Evolutionary conservation across 2,113 vertebrate species (phyloP).

Genomic region (Alectura lathami): DNA sequence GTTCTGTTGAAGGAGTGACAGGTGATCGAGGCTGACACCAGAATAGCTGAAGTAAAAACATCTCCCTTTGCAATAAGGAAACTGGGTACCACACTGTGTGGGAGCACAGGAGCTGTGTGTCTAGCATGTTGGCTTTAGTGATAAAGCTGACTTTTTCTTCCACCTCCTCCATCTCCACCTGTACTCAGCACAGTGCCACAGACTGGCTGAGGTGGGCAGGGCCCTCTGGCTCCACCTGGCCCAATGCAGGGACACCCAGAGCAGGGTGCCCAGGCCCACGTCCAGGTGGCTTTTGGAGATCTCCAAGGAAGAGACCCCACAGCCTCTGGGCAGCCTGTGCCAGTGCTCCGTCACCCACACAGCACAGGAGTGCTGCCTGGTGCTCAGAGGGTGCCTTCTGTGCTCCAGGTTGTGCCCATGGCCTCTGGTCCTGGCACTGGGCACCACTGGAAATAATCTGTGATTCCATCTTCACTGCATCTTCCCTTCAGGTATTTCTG

Average conservation of each 20-base stretch:
- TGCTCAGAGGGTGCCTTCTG: background rate
- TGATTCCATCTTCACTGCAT: background rate
- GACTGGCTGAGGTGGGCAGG: background rate
- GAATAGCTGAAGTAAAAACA: background rate
- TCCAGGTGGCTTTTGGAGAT: background rate
- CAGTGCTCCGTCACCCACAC: background rate
- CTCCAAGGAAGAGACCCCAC: background rate
- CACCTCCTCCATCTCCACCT: background rate
- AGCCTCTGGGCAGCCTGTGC: background rate
- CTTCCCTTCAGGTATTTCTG: background rate
- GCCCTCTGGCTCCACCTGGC: no score
- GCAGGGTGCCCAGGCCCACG: background rate
- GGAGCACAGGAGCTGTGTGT: background rate
- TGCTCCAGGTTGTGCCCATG: background rate
- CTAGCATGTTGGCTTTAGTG: background rate
- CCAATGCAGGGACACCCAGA: no score
- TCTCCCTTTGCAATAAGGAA: background rate
- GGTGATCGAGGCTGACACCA: background rate
- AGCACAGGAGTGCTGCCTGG: background rate
- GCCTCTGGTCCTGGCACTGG: background rate
- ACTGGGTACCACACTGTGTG: fast-evolving
- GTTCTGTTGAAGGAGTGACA: background rate
- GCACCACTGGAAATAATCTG: background rate
- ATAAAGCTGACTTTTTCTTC: background rate
- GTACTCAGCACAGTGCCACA: background rate